phyloP scores from a whole-genome alignment of 2,888 invertebrate species.

The Sarcophaga carnaria region DNA sequence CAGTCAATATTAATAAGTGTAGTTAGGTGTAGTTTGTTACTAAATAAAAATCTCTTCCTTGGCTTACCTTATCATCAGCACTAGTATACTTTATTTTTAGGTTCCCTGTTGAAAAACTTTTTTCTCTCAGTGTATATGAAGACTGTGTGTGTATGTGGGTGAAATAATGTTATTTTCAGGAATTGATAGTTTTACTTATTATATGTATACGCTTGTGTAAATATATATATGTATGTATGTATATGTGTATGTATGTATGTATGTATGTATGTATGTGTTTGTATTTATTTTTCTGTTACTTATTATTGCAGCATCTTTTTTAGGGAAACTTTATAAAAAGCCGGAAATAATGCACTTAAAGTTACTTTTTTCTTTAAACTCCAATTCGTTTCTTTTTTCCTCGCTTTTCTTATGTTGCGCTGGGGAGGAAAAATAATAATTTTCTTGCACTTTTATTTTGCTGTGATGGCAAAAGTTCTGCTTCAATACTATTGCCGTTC shows the following conservation, averaged over 20 bases:
- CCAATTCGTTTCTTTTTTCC: slow-evolving; percentile 9
- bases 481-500: not conserved
- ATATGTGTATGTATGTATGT: not conserved
- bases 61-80: too few species aligned
- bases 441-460: slow-evolving; percentile 42
- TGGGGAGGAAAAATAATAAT: not conserved
- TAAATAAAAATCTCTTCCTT: too few species aligned
- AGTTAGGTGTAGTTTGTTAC: too few species aligned
- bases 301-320: slow-evolving; percentile 65
- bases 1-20: too few species aligned
- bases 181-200: slow-evolving; percentile 40
- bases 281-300: slow-evolving; percentile 40
- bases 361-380: slow-evolving; percentile 25
- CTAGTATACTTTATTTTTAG: too few species aligned
- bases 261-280: not conserved
- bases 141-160: too few species aligned
- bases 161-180: slow-evolving; percentile 38
- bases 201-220: too few species aligned
- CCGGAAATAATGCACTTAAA: slow-evolving; percentile 77
- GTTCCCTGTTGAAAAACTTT: too few species aligned
- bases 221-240: not conserved
- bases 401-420: slow-evolving; percentile 23
- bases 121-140: too few species aligned
- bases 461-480: slow-evolving; percentile 26
- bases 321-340: slow-evolving; percentile 74